Conservation (phyloP, 2,888 invertebrate species). For the Ctenicera cuprea region DNA sequence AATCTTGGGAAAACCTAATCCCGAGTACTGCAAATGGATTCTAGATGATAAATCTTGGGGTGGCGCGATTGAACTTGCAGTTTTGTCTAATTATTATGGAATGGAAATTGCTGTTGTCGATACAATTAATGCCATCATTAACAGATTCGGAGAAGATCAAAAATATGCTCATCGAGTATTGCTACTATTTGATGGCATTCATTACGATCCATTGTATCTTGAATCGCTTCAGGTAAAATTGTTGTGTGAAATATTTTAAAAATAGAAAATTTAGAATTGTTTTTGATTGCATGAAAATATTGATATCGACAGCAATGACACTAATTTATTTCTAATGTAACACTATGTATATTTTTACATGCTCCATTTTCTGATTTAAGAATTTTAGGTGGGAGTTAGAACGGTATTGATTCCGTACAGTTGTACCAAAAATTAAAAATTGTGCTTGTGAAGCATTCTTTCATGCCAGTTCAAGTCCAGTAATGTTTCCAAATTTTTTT, state of each 20-base stretch:
- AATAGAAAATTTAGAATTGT: no score
- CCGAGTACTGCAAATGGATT: constrained; percentile 94
- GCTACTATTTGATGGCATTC: constrained; percentile 95
- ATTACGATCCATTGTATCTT: constrained; percentile 95
- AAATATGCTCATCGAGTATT: constrained; percentile 89
- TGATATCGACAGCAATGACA: no score
- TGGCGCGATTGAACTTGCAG: constrained; percentile 95
- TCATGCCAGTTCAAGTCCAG: no score
- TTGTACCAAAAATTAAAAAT: no score
- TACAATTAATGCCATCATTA: constrained; percentile 91
- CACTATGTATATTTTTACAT: no score
- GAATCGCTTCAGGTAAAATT: constrained; percentile 84
- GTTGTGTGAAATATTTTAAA: not conserved
- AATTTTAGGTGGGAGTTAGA: no score
- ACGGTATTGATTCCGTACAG: no score
- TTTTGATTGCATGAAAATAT: no score
- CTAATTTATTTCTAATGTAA: no score
- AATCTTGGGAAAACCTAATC: constrained; percentile 86
- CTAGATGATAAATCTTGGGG: constrained; percentile 93
- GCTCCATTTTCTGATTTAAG: no score
- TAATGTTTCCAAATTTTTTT: no score
- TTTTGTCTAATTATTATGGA: constrained; percentile 90
- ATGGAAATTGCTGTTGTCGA: constrained; percentile 96
- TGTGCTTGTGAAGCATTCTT: no score
- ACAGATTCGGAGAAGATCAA: constrained; percentile 95